Evolutionary conservation across 2,888 invertebrate species (phyloP).

Genomic region (Steromphala cineraria): DNA sequence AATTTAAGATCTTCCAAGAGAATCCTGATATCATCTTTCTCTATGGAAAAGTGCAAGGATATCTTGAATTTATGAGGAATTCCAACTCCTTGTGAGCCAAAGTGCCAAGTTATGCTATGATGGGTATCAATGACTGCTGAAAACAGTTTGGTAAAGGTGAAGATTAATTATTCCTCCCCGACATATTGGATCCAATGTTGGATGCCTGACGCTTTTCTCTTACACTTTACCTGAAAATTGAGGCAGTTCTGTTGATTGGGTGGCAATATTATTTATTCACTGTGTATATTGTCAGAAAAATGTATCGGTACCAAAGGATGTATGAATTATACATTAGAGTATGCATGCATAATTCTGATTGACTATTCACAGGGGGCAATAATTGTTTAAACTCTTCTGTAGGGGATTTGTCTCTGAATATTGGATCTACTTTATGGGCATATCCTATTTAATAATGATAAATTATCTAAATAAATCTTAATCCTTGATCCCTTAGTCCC

Average conservation of each 20-base stretch:
- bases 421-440: no score
- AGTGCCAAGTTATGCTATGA: not conserved
- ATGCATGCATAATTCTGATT: not conserved
- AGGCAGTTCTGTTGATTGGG: not conserved
- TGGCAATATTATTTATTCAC: constrained; percentile 13
- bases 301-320: not conserved
- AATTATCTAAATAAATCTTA: no score
- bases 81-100: not conserved
- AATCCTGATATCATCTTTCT: not conserved
- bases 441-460: no score
- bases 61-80: no score
- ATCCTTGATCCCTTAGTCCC: no score
- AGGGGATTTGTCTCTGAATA: no score
- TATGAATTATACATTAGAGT: not conserved
- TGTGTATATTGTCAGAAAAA: constrained; percentile 19
- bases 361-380: not conserved
- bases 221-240: not conserved
- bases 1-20: not conserved
- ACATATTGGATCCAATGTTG: not conserved
- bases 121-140: not conserved
- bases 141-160: not conserved
- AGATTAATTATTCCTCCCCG: not conserved
- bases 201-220: not conserved
- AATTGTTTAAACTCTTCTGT: not conserved
- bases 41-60: no score